A percentile compares a stretch with the other conserved stretches of the same genome.
phyloP scores from a whole-genome alignment of 2,888 invertebrate species.

The Dinocampus coccinellae region DNA sequence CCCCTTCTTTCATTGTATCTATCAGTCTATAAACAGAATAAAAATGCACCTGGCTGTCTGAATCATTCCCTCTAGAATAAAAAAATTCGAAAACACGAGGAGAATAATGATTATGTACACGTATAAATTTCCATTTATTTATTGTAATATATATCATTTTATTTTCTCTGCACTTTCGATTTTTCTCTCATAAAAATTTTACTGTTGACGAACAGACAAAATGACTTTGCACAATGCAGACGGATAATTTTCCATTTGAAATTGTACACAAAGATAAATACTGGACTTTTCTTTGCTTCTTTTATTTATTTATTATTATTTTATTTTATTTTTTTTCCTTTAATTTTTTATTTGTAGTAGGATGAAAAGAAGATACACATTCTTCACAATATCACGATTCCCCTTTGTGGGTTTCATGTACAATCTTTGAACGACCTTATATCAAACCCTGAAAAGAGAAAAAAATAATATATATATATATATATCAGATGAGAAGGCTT shows the following conservation, averaged over 20 bases:
- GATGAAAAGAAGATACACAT: background rate
- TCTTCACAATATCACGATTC: background rate
- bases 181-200: conserved; percentile 4
- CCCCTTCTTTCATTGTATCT: no score
- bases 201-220: conserved; percentile 1
- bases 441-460: background rate
- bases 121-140: background rate
- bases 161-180: background rate
- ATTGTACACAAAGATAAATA: conserved; percentile 21
- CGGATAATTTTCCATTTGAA: conserved; percentile 4
- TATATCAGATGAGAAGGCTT: background rate
- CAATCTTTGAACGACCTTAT: background rate
- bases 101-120: background rate
- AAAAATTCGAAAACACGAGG: conserved; percentile 13
- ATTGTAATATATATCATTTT: no score
- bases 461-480: background rate
- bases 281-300: background rate
- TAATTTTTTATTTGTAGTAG: background rate
- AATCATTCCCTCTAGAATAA: background rate
- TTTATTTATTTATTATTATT: background rate
- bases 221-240: background rate
- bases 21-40: no score
- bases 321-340: background rate
- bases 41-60: conserved; percentile 10
- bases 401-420: background rate